Evolutionary conservation across 2,113 vertebrate species (phyloP), one percentile per base, ranked within the genome.

Genomic region (Pygoscelis antarcticus): DNA sequence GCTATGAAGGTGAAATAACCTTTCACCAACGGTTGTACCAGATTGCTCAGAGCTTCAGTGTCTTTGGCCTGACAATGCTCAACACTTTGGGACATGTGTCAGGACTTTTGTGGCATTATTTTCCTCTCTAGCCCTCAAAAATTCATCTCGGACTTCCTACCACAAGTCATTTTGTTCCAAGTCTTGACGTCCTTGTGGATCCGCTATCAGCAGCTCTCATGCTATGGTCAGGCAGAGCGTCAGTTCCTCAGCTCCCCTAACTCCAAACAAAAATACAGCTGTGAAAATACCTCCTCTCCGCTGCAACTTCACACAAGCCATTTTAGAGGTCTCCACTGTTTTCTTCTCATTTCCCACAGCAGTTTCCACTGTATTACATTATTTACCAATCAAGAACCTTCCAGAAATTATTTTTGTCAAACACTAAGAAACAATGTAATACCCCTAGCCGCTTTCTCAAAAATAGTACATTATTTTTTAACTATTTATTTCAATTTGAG

Each of bases 241-340:
- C 93, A 96, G 91, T 84, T 96, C 49, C 75, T 92, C 82, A 90
- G 71, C 62, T 95, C 38, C 86, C 54, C 78, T 75, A 93, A 87
- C 71, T 94, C 93, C 89, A 96, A 96, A 94, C 89, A 96, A 97
- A 96, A 96, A 97, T 85, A 93, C 95, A 97, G 97, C 95, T 97
- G 96, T 94, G 78, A 97, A 97, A 97, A 97, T 80, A 96, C 38
- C 60, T 69, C 87, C 81, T 89, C 84, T 89, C 57, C 5, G 15
- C 78, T 88, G 87, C 78, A 96, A 86, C 58, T 94, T 91, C 91
- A 90, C 76, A 94, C 70, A 62, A 87, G 79, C 44, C 22, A 6
- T 76, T 95, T 83, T 62, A 95, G 90, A 95, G 84, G 87, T 89
- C 91, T 87, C 81, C 40, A 80, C 89, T 80, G 93, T 94, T 95